These are phyloP conservation scores for Parochlus steinenii DNA, from an alignment of 2,888 invertebrate species.

Conservation along the genomic window DNA sequence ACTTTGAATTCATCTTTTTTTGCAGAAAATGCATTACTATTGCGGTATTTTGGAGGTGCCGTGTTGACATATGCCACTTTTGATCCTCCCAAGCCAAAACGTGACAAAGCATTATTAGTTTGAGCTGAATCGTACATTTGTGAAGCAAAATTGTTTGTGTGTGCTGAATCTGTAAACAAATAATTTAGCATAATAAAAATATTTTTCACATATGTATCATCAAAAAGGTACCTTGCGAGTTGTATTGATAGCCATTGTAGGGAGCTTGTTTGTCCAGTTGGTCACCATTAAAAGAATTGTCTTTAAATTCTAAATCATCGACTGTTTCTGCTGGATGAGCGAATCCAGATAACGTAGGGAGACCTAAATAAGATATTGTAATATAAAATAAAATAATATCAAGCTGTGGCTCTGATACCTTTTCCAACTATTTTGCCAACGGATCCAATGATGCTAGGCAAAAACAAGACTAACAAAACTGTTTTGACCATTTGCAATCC, in stretches of 20 bases:
- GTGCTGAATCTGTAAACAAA: too few relatives aligned
- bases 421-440: conserved; percentile 71
- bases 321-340: conserved; percentile 31
- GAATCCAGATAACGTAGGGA: conserved; percentile 25
- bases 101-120: conserved; percentile 23
- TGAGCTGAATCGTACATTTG: conserved; percentile 22
- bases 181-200: background rate
- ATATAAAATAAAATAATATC: too few relatives aligned
- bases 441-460: conserved; percentile 68
- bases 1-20: conserved; percentile 56
- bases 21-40: conserved; percentile 14
- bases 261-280: conserved; percentile 24
- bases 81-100: conserved; percentile 41
- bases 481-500: conserved; percentile 72
- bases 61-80: conserved; percentile 44
- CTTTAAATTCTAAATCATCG: conserved; percentile 62
- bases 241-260: conserved; percentile 5
- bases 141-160: conserved; percentile 19
- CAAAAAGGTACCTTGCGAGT: conserved; percentile 5
- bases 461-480: conserved; percentile 63
- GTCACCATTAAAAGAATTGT: conserved; percentile 38
- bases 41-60: conserved; percentile 43
- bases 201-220: background rate
- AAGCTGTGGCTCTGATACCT: conserved; percentile 38
- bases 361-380: conserved; percentile 19